These are phyloP conservation scores for Sympetrum striolatum DNA, from an alignment of 2,888 invertebrate species.

Conservation along the genomic window DNA sequence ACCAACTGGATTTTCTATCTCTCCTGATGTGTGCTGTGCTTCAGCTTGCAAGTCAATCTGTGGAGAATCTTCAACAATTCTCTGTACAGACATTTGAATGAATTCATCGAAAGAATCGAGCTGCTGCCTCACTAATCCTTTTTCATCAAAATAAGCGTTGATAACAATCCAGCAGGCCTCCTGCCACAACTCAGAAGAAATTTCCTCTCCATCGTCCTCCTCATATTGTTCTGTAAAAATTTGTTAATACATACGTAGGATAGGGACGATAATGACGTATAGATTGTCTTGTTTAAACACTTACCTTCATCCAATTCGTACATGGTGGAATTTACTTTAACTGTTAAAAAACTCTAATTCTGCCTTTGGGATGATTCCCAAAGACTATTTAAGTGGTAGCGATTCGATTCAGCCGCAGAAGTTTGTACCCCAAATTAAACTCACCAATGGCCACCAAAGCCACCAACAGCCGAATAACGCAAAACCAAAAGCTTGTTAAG, in stretches of 20 bases:
- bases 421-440: too few species aligned
- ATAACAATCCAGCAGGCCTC: conserved; percentile 99
- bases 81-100: conserved; percentile 99
- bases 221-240: conserved; percentile 65
- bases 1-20: conserved; percentile 82
- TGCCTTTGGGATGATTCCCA: not conserved
- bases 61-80: conserved; percentile 99
- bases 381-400: not conserved
- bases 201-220: conserved; percentile 92
- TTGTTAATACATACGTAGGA: not conserved
- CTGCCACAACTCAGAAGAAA: conserved; percentile 98
- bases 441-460: too few species aligned
- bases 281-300: not conserved
- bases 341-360: not conserved
- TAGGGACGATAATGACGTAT: not conserved
- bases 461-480: too few species aligned
- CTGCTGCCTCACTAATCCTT: conserved; percentile 98
- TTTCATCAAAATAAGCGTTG: conserved; percentile 99
- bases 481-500: too few species aligned
- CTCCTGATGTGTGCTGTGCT: conserved; percentile 94
- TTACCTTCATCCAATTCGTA: conserved; percentile 44
- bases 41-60: conserved; percentile 96
- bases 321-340: not conserved
- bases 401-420: not conserved
- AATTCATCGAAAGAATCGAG: conserved; percentile 99